Percentiles rank a stretch among this genome's conserved stretches.
phyloP scores from a whole-genome alignment of 2,113 vertebrate genomes.

The Mus spicilegus region DNA sequence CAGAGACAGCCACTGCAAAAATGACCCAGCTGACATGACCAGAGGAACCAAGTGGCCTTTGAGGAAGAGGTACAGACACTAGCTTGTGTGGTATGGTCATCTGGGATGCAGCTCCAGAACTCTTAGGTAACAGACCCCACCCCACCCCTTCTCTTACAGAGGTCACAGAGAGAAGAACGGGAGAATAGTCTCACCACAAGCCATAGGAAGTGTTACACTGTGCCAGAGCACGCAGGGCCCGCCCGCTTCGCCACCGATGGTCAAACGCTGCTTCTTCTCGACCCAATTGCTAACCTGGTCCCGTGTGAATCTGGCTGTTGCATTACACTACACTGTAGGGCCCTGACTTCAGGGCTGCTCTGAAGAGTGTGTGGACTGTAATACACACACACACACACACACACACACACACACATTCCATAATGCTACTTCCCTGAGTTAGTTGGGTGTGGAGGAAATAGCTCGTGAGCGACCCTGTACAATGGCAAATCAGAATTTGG shows the following conservation, averaged over 20 bases:
- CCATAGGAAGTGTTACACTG: background rate
- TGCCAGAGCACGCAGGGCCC: background rate
- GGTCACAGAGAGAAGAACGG: no score
- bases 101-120: background rate
- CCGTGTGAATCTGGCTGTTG: no score
- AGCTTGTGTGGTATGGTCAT: fast-evolving
- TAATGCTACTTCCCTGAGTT: background rate
- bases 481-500: background rate
- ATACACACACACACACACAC: background rate
- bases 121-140: background rate
- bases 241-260: no score
- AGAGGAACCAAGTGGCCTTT: no score
- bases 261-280: fast-evolving
- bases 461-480: background rate
- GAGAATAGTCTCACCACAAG: background rate
- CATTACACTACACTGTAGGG: no score
- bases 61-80: background rate
- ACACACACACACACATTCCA: background rate
- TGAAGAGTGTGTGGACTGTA: fast-evolving
- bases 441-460: background rate
- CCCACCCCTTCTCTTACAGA: background rate
- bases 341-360: background rate
- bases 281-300: background rate
- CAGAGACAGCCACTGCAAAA: background rate
- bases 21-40: background rate